phyloP scores from a whole-genome alignment of 1,140 invertebrate species.

The Drosophila erecta region DNA sequence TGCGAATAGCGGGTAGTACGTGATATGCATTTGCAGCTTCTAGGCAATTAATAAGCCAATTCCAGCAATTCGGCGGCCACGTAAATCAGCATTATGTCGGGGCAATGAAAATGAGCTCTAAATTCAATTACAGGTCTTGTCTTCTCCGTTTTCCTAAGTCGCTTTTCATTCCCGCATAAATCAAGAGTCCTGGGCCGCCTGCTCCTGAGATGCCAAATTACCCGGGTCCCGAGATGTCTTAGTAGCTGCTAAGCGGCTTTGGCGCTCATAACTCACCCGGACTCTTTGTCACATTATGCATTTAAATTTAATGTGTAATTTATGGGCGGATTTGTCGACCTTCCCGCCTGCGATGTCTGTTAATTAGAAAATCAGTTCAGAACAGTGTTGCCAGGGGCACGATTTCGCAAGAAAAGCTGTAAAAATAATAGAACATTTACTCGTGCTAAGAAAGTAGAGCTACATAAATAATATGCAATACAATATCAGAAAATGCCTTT shows the following conservation, averaged over 20 bases:
- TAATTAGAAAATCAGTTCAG: constrained; percentile 48
- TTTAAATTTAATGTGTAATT: constrained; percentile 81
- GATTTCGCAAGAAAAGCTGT: background rate
- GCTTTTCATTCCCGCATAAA: constrained; percentile 55
- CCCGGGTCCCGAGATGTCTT: constrained; percentile 54
- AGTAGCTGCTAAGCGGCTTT: constrained; percentile 78
- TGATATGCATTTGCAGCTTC: constrained; percentile 66
- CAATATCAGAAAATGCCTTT: background rate
- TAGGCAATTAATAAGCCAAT: constrained; percentile 72
- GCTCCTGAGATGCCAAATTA: constrained; percentile 55
- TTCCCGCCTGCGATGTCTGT: constrained; percentile 26
- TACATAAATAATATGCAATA: background rate
- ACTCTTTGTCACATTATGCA: constrained; percentile 73
- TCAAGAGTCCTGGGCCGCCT: constrained; percentile 41
- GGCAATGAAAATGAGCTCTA: constrained; percentile 79
- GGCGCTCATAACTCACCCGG: constrained; percentile 67
- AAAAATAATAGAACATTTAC: too few relatives aligned
- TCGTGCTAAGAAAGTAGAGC: too few relatives aligned
- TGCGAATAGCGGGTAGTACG: constrained; percentile 44
- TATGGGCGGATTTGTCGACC: constrained; percentile 65
- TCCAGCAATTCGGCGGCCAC: constrained; percentile 52
- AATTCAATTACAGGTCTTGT: constrained; percentile 75
- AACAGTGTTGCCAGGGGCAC: background rate
- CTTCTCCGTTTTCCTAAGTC: constrained; percentile 25
- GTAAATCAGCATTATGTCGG: constrained; percentile 79